Base-by-base conservation (phyloP, 2,888 invertebrate genomes). In the Caradrina clavipalpis region DNA sequence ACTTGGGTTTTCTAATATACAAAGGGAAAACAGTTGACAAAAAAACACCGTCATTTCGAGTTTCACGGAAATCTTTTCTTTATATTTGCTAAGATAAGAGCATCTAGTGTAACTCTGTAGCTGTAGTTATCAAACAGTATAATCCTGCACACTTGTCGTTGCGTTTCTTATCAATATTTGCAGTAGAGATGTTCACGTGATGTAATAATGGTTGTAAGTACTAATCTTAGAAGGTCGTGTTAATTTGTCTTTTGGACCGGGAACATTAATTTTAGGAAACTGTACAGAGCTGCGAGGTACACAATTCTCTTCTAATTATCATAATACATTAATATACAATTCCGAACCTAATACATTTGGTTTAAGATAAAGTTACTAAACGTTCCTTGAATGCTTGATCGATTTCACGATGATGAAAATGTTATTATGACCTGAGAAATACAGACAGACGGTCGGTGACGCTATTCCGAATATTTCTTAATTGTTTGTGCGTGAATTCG, bases 81-180 rank as follows among this genome's bases (percentile, higher is more conserved):
- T 60, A 73, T 59, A 54, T 53, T 42, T 31, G 35, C 31, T 19
- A 22, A 63, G 54, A 73, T 54, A 71, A 56, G 26, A 15, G 5
- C 7, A 17, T 56, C 11, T 26, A 19, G 13, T 45, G 45, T 50
- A 49, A 59, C 11, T 57, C 15, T 50, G 53, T 17, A 61, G 31
- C 31, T 22, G 45, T 17, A 17, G 11, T 54, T 61, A 67, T 75
- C 61, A 67, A 66, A 62, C 58, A 42, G 50, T 22, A 1, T 76
- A 66, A 67, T 62, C 62, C 69, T 66, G 11, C 11, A 60, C 17
- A 56, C 54, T 67, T 80, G 47, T 39, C 21, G 67, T 22, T 62
- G 54, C 39, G 66, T 21, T 75, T 50, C 47, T 80, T 76, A 67
- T 76, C 76, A 47, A 19, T 51, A 47, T 80, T 66, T 74, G 53